phyloP scores from a whole-genome alignment of 2,797 vertebrate species.

The Nannoperca australis region DNA sequence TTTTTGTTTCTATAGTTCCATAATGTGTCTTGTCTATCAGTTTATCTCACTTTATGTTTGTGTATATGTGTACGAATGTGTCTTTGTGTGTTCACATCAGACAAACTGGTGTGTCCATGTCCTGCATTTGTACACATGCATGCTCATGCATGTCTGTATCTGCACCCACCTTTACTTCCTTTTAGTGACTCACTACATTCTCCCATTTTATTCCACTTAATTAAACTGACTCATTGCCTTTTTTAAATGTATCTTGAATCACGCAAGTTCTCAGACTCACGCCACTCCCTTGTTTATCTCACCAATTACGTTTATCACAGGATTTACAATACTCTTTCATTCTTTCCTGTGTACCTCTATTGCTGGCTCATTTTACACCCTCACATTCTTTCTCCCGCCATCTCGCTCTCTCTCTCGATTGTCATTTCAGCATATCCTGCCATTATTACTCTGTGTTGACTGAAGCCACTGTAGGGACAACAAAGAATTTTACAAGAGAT shows the following conservation, averaged over 20 bases:
- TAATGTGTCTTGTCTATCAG: not conserved
- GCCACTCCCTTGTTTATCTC: constrained; percentile 27
- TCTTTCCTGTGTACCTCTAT: not conserved
- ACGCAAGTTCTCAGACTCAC: constrained; percentile 30
- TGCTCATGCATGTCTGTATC: constrained; percentile 37
- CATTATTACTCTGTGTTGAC: constrained; percentile 33
- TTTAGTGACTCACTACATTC: constrained; percentile 39
- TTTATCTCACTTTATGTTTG: not conserved
- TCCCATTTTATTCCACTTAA: constrained; percentile 21
- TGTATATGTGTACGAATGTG: not conserved
- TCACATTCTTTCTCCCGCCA: not conserved
- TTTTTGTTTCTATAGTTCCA: constrained; percentile 15
- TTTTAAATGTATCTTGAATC: constrained; percentile 25
- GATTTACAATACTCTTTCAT: not conserved
- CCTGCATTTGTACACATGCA: constrained; percentile 18
- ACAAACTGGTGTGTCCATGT: constrained; percentile 8
- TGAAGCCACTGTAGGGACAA: constrained; percentile 18
- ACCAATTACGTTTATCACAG: not conserved
- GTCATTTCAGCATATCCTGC: constrained; percentile 14
- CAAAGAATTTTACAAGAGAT: constrained; percentile 14
- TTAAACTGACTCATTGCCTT: constrained; percentile 41
- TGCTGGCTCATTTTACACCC: constrained; percentile 9
- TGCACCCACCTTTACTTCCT: constrained; percentile 35
- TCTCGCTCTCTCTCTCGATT: not conserved
- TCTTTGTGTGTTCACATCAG: not conserved